These are phyloP conservation scores for Falco biarmicus DNA, from an alignment of 2,797 vertebrate species.

Conservation along the genomic window DNA sequence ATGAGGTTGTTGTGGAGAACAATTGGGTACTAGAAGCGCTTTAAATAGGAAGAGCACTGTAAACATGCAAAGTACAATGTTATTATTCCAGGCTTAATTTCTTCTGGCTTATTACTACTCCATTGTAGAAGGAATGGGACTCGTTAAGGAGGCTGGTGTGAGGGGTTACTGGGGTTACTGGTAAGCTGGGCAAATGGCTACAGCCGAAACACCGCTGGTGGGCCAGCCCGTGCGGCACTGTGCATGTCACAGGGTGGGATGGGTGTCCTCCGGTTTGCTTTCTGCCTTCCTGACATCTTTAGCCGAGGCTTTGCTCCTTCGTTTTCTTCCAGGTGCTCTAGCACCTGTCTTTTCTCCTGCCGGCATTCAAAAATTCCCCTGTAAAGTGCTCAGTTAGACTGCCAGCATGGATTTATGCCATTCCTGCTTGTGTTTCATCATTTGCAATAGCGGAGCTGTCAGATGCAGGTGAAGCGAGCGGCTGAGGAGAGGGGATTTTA, in stretches of 20 bases:
- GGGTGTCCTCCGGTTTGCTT: background rate
- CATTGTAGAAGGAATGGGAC: background rate
- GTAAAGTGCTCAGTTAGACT: background rate
- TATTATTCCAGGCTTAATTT: background rate
- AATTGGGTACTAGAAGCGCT: background rate
- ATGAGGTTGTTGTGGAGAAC: background rate
- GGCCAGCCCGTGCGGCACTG: background rate
- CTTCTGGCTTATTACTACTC: background rate
- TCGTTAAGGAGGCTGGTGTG: background rate
- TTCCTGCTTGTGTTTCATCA: background rate
- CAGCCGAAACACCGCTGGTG: rapidly evolving
- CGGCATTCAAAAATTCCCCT: background rate
- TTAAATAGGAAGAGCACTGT: background rate
- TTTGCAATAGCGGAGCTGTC: background rate
- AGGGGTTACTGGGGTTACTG: background rate
- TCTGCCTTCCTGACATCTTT: background rate
- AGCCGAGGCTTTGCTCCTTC: background rate
- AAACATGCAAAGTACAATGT: background rate
- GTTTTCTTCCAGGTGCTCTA: background rate
- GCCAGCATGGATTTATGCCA: background rate
- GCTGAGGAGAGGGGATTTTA: background rate
- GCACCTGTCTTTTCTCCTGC: background rate
- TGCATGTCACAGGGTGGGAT: background rate
- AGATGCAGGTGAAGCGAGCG: background rate
- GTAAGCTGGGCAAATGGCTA: background rate